phyloP scores from a whole-genome alignment of 2,888 invertebrate species.

The Trisateles emortualis region DNA sequence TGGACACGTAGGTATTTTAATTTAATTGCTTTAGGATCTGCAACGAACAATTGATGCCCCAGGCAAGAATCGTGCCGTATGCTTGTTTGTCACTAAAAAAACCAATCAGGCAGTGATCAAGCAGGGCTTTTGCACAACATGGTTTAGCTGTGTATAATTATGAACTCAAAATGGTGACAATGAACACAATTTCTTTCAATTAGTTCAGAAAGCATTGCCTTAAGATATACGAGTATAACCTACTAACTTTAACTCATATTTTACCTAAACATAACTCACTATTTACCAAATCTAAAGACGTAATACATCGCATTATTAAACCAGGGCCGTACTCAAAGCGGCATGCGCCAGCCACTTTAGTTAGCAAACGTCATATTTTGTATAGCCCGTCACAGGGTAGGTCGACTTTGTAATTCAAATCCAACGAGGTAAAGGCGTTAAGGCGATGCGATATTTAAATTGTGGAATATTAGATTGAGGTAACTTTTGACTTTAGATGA shows the following conservation, averaged over 20 bases:
- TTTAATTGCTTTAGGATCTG: no score
- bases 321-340: conserved; percentile 45
- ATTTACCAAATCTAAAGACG: conserved; percentile 37
- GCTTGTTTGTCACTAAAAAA: no score
- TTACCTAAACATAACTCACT: conserved; percentile 21
- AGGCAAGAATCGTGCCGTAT: no score
- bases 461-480: conserved; percentile 72
- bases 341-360: conserved; percentile 45
- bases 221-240: background rate
- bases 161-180: no score
- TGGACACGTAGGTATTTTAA: no score
- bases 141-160: no score
- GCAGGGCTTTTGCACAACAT: no score
- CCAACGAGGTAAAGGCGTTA: conserved; percentile 61
- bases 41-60: no score
- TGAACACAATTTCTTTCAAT: no score
- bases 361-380: conserved; percentile 49
- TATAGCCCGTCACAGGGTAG: conserved; percentile 61
- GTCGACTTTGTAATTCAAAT: conserved; percentile 84
- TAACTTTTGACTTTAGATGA: conserved; percentile 33
- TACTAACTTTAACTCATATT: background rate
- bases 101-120: no score
- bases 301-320: conserved; percentile 50
- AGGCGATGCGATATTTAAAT: conserved; percentile 78
- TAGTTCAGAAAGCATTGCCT: no score